Percentiles rank a stretch among this genome's conserved stretches.
phyloP scores from a whole-genome alignment of 1,140 invertebrate species.

The Lepeophtheirus salmonis region DNA sequence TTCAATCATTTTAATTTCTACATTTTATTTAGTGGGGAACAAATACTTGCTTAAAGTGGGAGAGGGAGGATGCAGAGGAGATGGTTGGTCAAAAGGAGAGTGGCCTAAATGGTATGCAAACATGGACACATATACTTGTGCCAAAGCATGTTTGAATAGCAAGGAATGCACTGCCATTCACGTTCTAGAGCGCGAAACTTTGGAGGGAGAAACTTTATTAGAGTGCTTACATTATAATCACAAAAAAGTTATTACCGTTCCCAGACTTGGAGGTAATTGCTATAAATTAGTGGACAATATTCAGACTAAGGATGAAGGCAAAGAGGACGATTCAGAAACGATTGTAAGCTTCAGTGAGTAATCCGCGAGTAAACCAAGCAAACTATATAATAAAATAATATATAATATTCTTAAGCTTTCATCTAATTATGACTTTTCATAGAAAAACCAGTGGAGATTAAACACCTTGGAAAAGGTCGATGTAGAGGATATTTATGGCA shows the following conservation, averaged over 20 bases:
- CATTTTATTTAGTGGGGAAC: neutral
- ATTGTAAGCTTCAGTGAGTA: neutral
- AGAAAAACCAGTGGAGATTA: neutral
- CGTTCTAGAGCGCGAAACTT: neutral
- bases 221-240: slow-evolving; percentile 16
- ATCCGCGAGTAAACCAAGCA: no score
- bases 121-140: slow-evolving; percentile 6
- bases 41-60: slow-evolving; percentile 9
- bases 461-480: neutral
- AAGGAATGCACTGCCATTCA: slow-evolving; percentile 13
- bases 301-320: neutral
- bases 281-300: neutral
- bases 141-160: neutral
- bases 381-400: neutral
- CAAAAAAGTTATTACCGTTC: slow-evolving; percentile 9
- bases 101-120: slow-evolving; percentile 7
- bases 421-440: no score
- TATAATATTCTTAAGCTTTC: no score
- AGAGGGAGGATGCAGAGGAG: slow-evolving; percentile 10
- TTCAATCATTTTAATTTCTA: no score
- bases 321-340: neutral
- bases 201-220: neutral
- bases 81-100: slow-evolving; percentile 8
- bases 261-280: slow-evolving; percentile 10
- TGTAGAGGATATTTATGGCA: neutral